Percentiles rank a stretch among this genome's conserved stretches.
These are phyloP conservation scores for Ormyrus thymus DNA, from an alignment of 2,888 invertebrate genomes.

Conservation along the genomic window DNA sequence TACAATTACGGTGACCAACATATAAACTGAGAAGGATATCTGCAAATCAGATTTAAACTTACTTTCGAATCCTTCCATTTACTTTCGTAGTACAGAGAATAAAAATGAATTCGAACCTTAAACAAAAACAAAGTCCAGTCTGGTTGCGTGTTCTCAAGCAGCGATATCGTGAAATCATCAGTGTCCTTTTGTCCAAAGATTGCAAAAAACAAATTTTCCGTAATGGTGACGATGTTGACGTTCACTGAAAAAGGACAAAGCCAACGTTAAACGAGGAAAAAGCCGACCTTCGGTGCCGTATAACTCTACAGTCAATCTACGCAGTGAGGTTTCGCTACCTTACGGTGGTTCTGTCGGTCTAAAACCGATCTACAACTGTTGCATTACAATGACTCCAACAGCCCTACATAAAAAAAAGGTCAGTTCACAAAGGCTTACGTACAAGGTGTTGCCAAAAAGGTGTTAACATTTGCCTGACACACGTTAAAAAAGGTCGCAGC, in stretches of 20 bases:
- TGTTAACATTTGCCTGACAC: no score
- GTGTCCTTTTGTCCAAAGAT: slow-evolving; percentile 96
- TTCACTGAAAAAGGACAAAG: slow-evolving; percentile 81
- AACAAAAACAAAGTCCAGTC: slow-evolving; percentile 90
- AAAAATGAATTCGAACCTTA: slow-evolving; percentile 78
- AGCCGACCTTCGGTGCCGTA: no score
- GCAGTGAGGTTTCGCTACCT: slow-evolving; percentile 28
- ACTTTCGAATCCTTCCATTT: background rate
- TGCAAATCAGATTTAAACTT: slow-evolving; percentile 50
- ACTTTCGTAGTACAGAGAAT: background rate
- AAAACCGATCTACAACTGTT: slow-evolving; percentile 28
- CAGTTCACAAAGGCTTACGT: slow-evolving; percentile 1
- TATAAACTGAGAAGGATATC: slow-evolving; percentile 92
- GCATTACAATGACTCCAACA: slow-evolving; percentile 26
- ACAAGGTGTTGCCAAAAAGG: no score
- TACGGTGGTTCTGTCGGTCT: slow-evolving; percentile 43
- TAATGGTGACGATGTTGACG: slow-evolving; percentile 93
- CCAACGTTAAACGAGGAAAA: background rate
- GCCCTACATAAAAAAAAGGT: slow-evolving; percentile 32
- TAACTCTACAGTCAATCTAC: slow-evolving; percentile 32
- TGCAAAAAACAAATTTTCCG: slow-evolving; percentile 98
- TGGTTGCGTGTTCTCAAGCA: slow-evolving; percentile 78
- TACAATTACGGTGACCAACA: slow-evolving; percentile 99
- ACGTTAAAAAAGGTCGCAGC: no score
- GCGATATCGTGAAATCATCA: slow-evolving; percentile 77